Evolutionary conservation across 2,113 vertebrate genomes (phyloP), one percentile per base, ranked within the genome.

Genomic region (Ammospiza nelsoni): DNA sequence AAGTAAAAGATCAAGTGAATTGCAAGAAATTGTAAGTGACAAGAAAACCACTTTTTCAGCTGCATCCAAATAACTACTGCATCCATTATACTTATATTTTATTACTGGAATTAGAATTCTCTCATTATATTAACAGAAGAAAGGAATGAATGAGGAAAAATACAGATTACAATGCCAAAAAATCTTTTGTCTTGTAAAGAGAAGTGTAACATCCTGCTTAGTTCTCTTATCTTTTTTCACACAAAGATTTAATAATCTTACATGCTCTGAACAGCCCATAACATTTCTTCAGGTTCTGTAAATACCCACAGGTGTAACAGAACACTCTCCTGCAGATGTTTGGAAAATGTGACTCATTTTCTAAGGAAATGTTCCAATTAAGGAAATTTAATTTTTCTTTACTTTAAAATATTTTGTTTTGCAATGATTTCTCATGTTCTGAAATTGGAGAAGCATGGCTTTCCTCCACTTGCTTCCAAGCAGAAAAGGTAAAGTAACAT

Each of bases 1-100:
- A 94, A 11, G 65, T 55, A 94, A 93, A 92, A 92, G 65, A 92
- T 74, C 58, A 84, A 90, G 55, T 73, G 83, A 97, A 95, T 39
- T 72, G 85, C 74, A 83, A 75, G 75, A 83, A 91, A 90, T 84
- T 9, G 1, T 44, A 80, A 76, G 59, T 67, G 46, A 95, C 79
- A 92, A 88, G 72, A 66, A 97, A 95, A 74, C 51, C 96, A 65
- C 28, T 71, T 90, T 94, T 94, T 96, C 49, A 63, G 63, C 44
- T 79, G 66, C 84, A 84, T 88, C 68, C 52, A 81, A 95, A 86
- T 59, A 95, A 92, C 79, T 75, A 31, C n/a, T 90, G 68, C 65
- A 90, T 71, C 72, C 24, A 49, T 91, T 89, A 62, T 58, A 95
- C 69, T 92, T 92, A 77, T 21, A 62, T 77, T 77, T 94, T 86